Conservation (phyloP, 2,113 vertebrate genomes). For the Nematolebias whitei region DNA sequence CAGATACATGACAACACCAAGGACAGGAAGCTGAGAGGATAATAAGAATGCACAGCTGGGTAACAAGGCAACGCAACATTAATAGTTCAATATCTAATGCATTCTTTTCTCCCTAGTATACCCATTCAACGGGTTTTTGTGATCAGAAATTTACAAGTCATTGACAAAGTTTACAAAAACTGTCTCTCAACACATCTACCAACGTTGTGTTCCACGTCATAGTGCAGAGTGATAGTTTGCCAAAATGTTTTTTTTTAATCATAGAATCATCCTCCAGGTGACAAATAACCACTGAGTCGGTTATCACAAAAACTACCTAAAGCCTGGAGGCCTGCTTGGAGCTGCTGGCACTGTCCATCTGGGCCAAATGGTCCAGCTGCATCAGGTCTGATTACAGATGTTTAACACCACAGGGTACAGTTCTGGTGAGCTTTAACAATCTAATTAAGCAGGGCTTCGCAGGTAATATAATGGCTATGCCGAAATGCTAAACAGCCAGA, state of each 20-base stretch:
- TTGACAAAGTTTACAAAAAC: too few species aligned
- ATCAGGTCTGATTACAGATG: constrained; percentile 47
- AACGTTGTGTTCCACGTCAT: constrained; percentile 12
- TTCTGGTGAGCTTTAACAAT: constrained; percentile 53
- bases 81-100: constrained; percentile 24
- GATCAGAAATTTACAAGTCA: too few species aligned
- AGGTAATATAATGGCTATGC: constrained; percentile 37
- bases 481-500: constrained; percentile 52
- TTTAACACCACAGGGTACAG: constrained; percentile 48
- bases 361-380: constrained; percentile 55
- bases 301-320: constrained; percentile 34
- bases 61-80: constrained; percentile 34
- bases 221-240: constrained; percentile 30
- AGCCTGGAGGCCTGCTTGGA: constrained; percentile 13
- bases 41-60: constrained; percentile 35
- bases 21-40: constrained; percentile 33
- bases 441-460: constrained; percentile 23
- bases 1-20: constrained; percentile 42
- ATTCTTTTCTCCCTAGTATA: background rate
- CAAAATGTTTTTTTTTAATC: constrained; percentile 53
- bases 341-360: constrained; percentile 47
- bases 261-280: constrained; percentile 32
- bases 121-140: background rate
- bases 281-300: constrained; percentile 48
- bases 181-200: background rate